Base-by-base conservation (phyloP, 1,140 invertebrate genomes). In the Dinothrombium tinctorium region DNA sequence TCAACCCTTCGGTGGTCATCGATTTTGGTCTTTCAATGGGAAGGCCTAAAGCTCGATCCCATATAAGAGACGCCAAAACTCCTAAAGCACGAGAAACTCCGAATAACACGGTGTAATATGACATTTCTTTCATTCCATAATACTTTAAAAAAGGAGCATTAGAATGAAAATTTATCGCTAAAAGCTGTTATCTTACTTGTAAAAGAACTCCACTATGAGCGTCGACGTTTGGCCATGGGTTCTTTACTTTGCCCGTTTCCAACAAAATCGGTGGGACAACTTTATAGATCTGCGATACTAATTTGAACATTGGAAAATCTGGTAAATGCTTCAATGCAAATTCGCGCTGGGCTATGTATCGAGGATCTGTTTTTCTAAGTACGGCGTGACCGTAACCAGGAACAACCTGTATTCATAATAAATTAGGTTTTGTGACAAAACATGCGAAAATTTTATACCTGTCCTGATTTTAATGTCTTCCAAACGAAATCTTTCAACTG, bases 11-110 rank as follows among this genome's bases (percentile, higher is more conserved):
- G 15, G 84, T 87, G 50, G 80, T 83, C 57, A 87, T 70, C 2
- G 87, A 94, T 60, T 96, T 96, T 39, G 90, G 90, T 57, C 90
- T 68, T 59, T 96, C 90, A 47, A 96, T 76, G 40, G 90, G 87
- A 21, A 95, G 62, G 43, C 86, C 84, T 33, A 96, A 69, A 35
- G 84, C 90, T 44, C 90, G 69, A 48, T 84, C 80, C 90, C 90
- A 96, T 23, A 96, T 73, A 12, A 95, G 63, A 33, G 83, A 81
- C 0, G 87, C 71, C 42, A 90, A 62, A 2, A 82, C 79, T 35
- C 89, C 89, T 3, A 95, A 68, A 26, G 84, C 84, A 53, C 89
- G 72, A 0, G 86, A 94, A 3, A 95, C 83, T 22, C 89, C 87
- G 59, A 95, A 94, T 50, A 96, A 63, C 2, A 95, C 89, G 11